phyloP scores from a whole-genome alignment of 2,113 vertebrate species.

The Thamnaconus septentrionalis region DNA sequence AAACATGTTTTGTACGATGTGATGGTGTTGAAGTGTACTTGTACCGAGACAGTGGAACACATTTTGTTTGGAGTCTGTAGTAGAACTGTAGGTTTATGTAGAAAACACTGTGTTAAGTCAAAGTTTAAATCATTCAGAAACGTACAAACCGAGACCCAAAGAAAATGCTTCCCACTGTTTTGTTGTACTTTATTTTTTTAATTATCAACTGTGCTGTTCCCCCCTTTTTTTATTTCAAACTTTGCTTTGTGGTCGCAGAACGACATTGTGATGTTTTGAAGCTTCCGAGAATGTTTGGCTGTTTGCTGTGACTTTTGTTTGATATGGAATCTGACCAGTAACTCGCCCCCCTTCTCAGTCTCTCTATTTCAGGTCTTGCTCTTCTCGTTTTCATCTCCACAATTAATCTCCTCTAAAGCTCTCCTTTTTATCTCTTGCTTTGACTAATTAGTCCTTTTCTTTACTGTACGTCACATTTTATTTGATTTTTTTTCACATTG shows the following conservation, averaged over 20 bases:
- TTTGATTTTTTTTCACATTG: not conserved
- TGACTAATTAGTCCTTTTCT: conserved; percentile 6
- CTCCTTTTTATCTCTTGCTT: conserved; percentile 29
- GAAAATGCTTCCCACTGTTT: conserved; percentile 58
- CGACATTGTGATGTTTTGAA: conserved; percentile 27
- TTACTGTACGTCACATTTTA: conserved; percentile 23
- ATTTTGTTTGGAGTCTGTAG: conserved; percentile 35
- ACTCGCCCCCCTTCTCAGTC: conserved; percentile 72
- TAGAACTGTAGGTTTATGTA: not conserved
- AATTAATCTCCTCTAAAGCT: conserved; percentile 57
- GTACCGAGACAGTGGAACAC: conserved; percentile 57
- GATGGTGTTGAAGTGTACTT: conserved; percentile 31
- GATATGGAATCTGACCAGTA: conserved; percentile 63
- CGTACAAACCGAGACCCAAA: too few relatives aligned
- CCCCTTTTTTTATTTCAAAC: conserved; percentile 2
- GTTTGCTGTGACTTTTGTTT: conserved; percentile 45
- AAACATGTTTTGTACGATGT: conserved; percentile 37
- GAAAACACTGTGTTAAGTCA: not conserved
- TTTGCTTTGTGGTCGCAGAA: conserved; percentile 2
- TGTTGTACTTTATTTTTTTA: conserved; percentile 22
- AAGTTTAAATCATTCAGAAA: too few relatives aligned
- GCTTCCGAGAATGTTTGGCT: conserved; percentile 22
- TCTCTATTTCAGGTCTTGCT: conserved; percentile 82
- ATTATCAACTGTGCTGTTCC: conserved; percentile 29
- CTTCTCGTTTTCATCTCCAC: conserved; percentile 68